Conservation (phyloP, 2,888 invertebrate genomes). For the Osmoderma eremita region DNA sequence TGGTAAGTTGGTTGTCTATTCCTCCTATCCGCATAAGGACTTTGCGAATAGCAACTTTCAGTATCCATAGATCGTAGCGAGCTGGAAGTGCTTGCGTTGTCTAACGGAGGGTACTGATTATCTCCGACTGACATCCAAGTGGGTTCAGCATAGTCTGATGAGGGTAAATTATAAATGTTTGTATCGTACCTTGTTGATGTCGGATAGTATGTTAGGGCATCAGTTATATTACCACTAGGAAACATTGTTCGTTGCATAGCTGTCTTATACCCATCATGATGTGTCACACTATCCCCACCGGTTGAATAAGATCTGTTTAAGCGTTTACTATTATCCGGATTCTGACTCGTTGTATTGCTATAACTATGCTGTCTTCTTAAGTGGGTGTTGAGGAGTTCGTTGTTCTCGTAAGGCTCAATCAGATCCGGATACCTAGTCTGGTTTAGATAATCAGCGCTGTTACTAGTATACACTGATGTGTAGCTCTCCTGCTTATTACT, state of each 20-base stretch:
- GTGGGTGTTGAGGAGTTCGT: conserved; percentile 62
- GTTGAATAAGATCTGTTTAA: conserved; percentile 71
- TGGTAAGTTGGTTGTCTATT: conserved; percentile 50
- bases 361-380: conserved; percentile 68
- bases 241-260: conserved; percentile 75
- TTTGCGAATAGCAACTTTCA: conserved; percentile 65
- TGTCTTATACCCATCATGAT: conserved; percentile 73
- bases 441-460: conserved; percentile 70
- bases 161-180: conserved; percentile 67
- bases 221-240: conserved; percentile 78
- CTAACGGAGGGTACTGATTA: conserved; percentile 64
- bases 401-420: conserved; percentile 70
- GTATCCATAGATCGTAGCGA: conserved; percentile 71
- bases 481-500: conserved; percentile 76
- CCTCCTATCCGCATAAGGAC: conserved; percentile 58
- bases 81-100: conserved; percentile 69
- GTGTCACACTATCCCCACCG: conserved; percentile 67
- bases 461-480: conserved; percentile 79
- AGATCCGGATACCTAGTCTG: conserved; percentile 76
- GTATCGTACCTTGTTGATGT: conserved; percentile 72
- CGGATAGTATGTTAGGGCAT: conserved; percentile 84
- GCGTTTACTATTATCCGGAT: conserved; percentile 55
- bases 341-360: conserved; percentile 67
- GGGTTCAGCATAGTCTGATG: conserved; percentile 69
- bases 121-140: conserved; percentile 64